Evolutionary conservation across 1,140 invertebrate species (phyloP).

Genomic region (Cydia splendana): DNA sequence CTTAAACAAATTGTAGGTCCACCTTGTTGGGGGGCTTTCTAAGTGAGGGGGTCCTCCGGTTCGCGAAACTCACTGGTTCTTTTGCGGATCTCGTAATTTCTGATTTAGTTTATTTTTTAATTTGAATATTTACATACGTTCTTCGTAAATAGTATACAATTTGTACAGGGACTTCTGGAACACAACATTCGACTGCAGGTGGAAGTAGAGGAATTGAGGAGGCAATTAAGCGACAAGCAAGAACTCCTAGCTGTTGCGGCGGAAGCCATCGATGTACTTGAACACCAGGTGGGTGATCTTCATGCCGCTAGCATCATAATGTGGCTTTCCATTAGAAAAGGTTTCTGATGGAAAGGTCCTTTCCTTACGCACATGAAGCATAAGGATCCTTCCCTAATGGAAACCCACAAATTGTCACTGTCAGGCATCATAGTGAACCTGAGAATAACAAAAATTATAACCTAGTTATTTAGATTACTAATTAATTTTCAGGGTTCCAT

Average conservation of each 20-base stretch:
- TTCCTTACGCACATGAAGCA: too few species aligned
- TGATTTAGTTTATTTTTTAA: neutral
- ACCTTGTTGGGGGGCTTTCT: too few species aligned
- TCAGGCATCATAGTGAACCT: too few species aligned
- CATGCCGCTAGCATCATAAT: neutral
- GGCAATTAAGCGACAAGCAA: conserved; percentile 90
- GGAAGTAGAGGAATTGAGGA: conserved; percentile 88
- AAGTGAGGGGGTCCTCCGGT: too few species aligned
- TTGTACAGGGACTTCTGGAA: conserved; percentile 67
- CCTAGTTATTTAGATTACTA: neutral
- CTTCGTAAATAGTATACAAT: conserved; percentile 1
- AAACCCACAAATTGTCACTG: too few species aligned
- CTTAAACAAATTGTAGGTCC: too few species aligned
- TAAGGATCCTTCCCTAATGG: too few species aligned
- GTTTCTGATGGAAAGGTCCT: too few species aligned
- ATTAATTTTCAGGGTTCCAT: conserved; percentile 58
- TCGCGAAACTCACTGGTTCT: too few species aligned
- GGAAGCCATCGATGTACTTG: conserved; percentile 87
- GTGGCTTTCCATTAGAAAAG: neutral
- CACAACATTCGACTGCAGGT: conserved; percentile 81
- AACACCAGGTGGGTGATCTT: conserved; percentile 78
- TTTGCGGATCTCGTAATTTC: neutral
- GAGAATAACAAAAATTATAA: too few species aligned
- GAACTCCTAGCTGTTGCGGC: conserved; percentile 90
- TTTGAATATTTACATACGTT: neutral